These are phyloP conservation scores for Agrochola circellaris DNA, from an alignment of 2,888 invertebrate genomes.

Conservation along the genomic window DNA sequence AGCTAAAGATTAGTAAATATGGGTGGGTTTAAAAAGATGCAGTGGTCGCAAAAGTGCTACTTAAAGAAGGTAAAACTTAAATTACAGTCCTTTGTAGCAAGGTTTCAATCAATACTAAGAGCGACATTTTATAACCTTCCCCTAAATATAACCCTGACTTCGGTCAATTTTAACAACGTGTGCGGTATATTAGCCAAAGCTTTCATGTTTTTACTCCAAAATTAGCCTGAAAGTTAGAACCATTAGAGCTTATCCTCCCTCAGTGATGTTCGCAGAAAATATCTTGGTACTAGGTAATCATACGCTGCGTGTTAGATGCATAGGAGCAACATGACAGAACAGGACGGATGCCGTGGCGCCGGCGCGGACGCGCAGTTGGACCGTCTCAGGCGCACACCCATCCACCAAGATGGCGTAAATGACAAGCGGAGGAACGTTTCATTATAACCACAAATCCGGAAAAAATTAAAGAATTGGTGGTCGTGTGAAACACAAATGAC, in stretches of 20 bases:
- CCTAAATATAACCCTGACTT: background rate
- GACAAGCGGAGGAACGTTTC: too few relatives aligned
- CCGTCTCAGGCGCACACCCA: slow-evolving; percentile 70
- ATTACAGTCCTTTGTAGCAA: too few relatives aligned
- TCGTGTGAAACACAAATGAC: background rate
- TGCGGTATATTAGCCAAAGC: slow-evolving; percentile 18
- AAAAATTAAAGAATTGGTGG: too few relatives aligned
- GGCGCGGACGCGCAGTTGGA: slow-evolving; percentile 77
- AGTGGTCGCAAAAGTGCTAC: background rate
- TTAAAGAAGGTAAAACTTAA: background rate
- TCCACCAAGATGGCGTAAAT: slow-evolving; percentile 37
- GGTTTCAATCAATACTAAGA: background rate
- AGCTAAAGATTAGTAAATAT: too few relatives aligned
- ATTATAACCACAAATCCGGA: too few relatives aligned
- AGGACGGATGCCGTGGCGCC: slow-evolving; percentile 78
- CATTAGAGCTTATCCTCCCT: slow-evolving; percentile 9
- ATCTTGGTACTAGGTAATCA: slow-evolving; percentile 59
- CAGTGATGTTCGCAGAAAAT: slow-evolving; percentile 16
- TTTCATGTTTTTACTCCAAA: slow-evolving; percentile 21
- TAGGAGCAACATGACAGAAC: slow-evolving; percentile 62
- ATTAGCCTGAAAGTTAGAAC: slow-evolving; percentile 25
- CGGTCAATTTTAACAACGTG: slow-evolving; percentile 16
- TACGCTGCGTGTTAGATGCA: slow-evolving; percentile 57
- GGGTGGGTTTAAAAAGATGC: background rate
- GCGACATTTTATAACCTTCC: background rate